These are phyloP conservation scores for Sprattus sprattus DNA, from an alignment of 2,113 vertebrate genomes.

Conservation along the genomic window DNA sequence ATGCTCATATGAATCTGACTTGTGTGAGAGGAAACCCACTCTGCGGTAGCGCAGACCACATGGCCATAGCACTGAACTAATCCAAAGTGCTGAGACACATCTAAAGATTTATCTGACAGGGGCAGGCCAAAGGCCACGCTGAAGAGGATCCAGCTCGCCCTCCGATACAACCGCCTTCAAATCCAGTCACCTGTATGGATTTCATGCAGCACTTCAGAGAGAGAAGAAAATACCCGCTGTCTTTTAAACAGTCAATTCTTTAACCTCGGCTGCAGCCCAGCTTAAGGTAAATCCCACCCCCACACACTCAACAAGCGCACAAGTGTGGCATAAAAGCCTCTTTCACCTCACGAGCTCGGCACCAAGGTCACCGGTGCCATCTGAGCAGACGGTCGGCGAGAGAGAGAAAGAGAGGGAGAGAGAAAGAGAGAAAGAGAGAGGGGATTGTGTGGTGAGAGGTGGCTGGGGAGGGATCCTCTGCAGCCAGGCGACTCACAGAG, in stretches of 20 bases:
- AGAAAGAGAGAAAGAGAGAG: slow-evolving; percentile 3
- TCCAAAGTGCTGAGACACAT: neutral
- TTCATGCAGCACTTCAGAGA: slow-evolving; percentile 50
- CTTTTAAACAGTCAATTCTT: slow-evolving; percentile 58
- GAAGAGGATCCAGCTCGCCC: neutral
- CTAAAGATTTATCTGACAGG: slow-evolving; percentile 9
- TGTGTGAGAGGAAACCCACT: neutral
- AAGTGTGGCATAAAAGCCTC: slow-evolving; percentile 43
- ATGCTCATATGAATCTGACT: neutral
- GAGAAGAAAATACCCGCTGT: slow-evolving; percentile 43
- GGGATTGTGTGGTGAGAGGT: neutral
- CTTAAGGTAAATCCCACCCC: slow-evolving; percentile 58
- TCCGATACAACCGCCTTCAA: slow-evolving; percentile 40
- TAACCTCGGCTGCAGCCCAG: slow-evolving; percentile 46
- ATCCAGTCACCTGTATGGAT: slow-evolving; percentile 50
- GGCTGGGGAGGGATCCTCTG: neutral
- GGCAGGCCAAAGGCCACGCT: neutral
- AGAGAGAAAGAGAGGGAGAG: slow-evolving; percentile 28
- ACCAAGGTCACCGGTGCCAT: slow-evolving; percentile 57
- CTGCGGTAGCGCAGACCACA: neutral
- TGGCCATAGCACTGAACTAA: neutral
- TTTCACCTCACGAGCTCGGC: slow-evolving; percentile 54
- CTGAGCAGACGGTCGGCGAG: slow-evolving; percentile 38
- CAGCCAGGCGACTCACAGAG: neutral
- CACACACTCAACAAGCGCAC: slow-evolving; percentile 37